Conservation (phyloP, 2,888 invertebrate genomes). For the Harpalus rubripes region DNA sequence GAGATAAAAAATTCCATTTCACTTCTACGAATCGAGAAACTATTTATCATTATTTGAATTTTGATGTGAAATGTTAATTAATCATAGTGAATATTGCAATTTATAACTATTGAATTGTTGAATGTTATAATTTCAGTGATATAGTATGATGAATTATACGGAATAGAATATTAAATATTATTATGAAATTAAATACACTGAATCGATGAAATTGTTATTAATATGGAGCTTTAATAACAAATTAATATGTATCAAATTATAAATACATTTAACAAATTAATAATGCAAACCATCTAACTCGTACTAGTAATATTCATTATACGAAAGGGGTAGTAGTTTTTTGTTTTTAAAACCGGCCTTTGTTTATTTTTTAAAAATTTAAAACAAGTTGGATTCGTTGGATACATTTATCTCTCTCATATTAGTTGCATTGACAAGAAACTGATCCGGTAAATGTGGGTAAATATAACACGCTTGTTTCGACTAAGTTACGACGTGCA, state of each 20-base stretch:
- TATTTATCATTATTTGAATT: constrained; percentile 44
- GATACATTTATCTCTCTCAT: too few species aligned
- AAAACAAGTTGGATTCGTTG: too few species aligned
- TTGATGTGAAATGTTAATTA: constrained; percentile 22
- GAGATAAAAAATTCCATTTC: constrained; percentile 44
- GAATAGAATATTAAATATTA: constrained; percentile 2
- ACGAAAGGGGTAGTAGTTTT: too few species aligned
- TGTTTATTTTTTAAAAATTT: too few species aligned
- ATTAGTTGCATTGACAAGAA: too few species aligned
- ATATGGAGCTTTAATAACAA: not conserved
- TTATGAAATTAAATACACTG: not conserved
- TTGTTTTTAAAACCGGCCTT: too few species aligned
- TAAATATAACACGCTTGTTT: too few species aligned
- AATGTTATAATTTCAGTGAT: constrained; percentile 1
- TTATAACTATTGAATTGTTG: constrained; percentile 12
- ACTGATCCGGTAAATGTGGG: too few species aligned
- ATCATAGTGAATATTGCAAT: constrained; percentile 19
- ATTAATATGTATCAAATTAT: not conserved
- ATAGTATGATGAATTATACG: constrained; percentile 22
- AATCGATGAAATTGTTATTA: constrained; percentile 4
- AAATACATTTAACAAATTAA: not conserved
- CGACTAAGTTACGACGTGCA: too few species aligned
- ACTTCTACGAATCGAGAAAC: constrained; percentile 37
- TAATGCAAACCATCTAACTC: too few species aligned
- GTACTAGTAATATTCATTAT: too few species aligned